Percentiles rank a stretch among this genome's conserved stretches.
Conservation (phyloP, 2,113 vertebrate genomes). For the Panthera uncia region DNA sequence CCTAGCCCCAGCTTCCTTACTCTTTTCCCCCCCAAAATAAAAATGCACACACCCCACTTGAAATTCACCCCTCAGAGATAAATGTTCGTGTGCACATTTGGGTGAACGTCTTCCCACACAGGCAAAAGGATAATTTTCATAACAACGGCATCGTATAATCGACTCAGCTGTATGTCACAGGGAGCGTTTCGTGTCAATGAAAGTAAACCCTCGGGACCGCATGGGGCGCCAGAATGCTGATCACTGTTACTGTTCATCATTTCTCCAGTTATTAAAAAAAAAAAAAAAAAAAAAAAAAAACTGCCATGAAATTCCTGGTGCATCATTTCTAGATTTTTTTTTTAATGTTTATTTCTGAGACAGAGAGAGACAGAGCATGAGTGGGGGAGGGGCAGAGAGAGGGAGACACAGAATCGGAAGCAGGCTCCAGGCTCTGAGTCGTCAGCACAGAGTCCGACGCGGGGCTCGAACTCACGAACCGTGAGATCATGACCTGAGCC, state of each 20-base stretch:
- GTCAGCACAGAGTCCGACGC: too few relatives aligned
- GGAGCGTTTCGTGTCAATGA: background rate
- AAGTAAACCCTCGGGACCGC: background rate
- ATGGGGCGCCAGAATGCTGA: background rate
- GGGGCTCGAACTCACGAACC: too few relatives aligned
- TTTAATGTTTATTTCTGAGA: too few relatives aligned
- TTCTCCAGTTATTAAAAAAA: background rate
- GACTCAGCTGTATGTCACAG: background rate
- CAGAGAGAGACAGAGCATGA: too few relatives aligned
- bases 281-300: background rate
- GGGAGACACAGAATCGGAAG: too few relatives aligned
- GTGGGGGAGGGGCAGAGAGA: too few relatives aligned
- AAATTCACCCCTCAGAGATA: background rate
- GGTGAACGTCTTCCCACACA: constrained; percentile 2
- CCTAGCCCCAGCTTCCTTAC: background rate
- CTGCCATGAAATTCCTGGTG: background rate
- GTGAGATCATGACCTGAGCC: too few relatives aligned
- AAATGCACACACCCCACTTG: background rate
- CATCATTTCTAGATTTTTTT: background rate
- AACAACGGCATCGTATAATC: constrained; percentile 29
- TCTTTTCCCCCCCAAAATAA: background rate
- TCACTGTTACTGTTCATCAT: constrained; percentile 19
- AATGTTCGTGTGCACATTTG: background rate
- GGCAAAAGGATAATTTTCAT: constrained; percentile 39
- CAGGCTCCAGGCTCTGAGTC: too few relatives aligned